Conservation (phyloP, 2,113 vertebrate genomes). For the Eidolon helvum region DNA sequence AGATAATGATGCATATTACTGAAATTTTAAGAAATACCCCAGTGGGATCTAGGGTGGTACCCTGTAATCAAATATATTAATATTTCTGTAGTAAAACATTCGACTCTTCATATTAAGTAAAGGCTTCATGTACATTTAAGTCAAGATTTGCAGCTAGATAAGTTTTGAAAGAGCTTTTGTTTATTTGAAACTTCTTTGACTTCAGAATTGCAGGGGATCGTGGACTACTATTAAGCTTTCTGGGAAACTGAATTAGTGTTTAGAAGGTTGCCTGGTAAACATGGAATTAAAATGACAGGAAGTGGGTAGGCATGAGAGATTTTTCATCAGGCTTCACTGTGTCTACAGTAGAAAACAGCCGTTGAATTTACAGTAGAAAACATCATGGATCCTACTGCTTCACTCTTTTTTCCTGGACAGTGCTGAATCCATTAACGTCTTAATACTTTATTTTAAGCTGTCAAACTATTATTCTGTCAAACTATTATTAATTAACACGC, state of each 20-base stretch:
- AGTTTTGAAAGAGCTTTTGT: conserved; percentile 36
- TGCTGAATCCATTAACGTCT: not conserved
- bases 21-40: not conserved
- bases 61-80: conserved; percentile 1
- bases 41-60: not conserved
- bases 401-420: not conserved
- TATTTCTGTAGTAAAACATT: not conserved
- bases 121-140: not conserved
- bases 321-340: not conserved
- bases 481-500: not conserved
- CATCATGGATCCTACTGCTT: accelerated
- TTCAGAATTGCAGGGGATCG: conserved; percentile 5
- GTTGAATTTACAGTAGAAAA: not conserved
- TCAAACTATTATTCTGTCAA: conserved; percentile 15
- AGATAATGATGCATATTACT: not conserved
- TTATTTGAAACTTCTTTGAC: conserved; percentile 44
- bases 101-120: conserved; percentile 6
- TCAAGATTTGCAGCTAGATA: not conserved
- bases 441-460: not conserved
- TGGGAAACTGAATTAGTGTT: not conserved
- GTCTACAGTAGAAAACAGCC: not conserved
- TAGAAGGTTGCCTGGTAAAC: conserved; percentile 27
- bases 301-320: not conserved
- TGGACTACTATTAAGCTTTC: not conserved
- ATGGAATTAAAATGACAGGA: conserved; percentile 34